Evolutionary conservation across 2,797 vertebrate genomes (phyloP).

Genomic region (Betta splendens): DNA sequence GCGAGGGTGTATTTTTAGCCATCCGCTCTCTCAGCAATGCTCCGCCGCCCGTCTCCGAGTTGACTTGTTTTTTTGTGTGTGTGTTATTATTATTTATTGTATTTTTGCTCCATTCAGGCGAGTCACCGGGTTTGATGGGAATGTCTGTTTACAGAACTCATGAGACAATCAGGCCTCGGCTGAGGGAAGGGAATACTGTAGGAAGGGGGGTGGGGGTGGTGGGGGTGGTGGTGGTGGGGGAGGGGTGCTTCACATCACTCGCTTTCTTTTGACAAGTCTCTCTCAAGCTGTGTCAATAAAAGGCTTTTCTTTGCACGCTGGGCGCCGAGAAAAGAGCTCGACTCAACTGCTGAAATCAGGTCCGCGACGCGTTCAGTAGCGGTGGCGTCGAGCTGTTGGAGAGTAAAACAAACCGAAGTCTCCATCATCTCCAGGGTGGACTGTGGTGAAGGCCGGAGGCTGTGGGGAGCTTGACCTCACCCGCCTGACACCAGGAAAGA

Average conservation of each 20-base stretch:
- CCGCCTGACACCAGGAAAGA: background rate
- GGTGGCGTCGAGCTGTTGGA: conserved; percentile 31
- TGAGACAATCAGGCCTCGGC: conserved; percentile 49
- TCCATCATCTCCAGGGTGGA: conserved; percentile 3
- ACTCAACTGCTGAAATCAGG: conserved; percentile 38
- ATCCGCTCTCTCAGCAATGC: conserved; percentile 50
- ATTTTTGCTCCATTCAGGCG: conserved; percentile 22
- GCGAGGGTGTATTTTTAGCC: conserved; percentile 72
- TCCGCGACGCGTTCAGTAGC: conserved; percentile 19
- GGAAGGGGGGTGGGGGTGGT: conserved; percentile 26
- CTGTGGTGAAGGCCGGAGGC: conserved; percentile 5
- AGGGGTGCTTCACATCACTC: conserved; percentile 51
- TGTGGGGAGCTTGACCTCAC: background rate
- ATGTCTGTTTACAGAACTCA: conserved; percentile 54
- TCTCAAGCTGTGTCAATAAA: conserved; percentile 47
- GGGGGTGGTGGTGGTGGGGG: conserved; percentile 31
- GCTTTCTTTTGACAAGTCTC: conserved; percentile 41
- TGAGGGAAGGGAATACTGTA: conserved; percentile 16
- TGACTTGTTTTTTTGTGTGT: conserved; percentile 5
- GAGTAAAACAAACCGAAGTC: conserved; percentile 7
- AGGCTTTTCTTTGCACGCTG: conserved; percentile 29
- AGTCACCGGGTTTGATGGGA: conserved; percentile 28
- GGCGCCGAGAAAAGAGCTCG: conserved; percentile 12
- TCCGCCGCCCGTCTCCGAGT: conserved; percentile 29
- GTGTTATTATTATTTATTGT: conserved; percentile 21